These are phyloP conservation scores for Centruroides sculpturatus DNA, from an alignment of 1,140 invertebrate genomes.

Conservation along the genomic window DNA sequence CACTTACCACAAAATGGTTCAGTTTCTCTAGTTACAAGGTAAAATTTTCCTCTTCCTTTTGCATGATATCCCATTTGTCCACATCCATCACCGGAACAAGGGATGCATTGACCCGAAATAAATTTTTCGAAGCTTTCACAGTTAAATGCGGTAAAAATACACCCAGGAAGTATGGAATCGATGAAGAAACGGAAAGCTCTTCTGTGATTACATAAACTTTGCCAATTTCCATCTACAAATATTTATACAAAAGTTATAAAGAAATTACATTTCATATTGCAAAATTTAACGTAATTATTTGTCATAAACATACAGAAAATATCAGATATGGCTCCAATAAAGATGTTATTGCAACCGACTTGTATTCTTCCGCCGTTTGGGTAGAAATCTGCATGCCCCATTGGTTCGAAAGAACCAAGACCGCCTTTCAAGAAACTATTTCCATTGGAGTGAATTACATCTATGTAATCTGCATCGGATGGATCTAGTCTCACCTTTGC, in stretches of 20 bases:
- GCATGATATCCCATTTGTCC: conserved; percentile 91
- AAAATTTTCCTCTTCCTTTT: conserved; percentile 57
- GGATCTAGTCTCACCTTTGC: conserved; percentile 61
- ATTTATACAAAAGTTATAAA: conserved; percentile 22
- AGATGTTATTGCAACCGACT: conserved; percentile 73
- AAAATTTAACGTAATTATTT: too few species aligned
- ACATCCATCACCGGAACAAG: conserved; percentile 45
- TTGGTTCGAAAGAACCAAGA: conserved; percentile 44
- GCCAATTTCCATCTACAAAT: conserved; percentile 56
- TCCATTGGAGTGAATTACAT: conserved; percentile 74
- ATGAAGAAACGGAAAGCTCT: conserved; percentile 86
- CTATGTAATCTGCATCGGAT: conserved; percentile 63
- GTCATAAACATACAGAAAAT: conserved; percentile 52
- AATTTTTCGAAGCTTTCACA: conserved; percentile 75
- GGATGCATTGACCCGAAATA: conserved; percentile 54
- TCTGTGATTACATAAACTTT: conserved; percentile 78
- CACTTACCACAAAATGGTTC: conserved; percentile 74
- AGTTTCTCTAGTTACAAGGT: conserved; percentile 71
- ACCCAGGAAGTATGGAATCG: conserved; percentile 75
- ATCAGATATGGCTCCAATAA: conserved; percentile 77
- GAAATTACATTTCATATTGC: too few species aligned
- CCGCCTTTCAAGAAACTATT: conserved; percentile 66
- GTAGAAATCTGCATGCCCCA: conserved; percentile 61
- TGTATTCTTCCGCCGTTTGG: conserved; percentile 71
- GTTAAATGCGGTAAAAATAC: conserved; percentile 73